Conservation (phyloP, 2,113 vertebrate genomes). For the Xenus cinereus region DNA sequence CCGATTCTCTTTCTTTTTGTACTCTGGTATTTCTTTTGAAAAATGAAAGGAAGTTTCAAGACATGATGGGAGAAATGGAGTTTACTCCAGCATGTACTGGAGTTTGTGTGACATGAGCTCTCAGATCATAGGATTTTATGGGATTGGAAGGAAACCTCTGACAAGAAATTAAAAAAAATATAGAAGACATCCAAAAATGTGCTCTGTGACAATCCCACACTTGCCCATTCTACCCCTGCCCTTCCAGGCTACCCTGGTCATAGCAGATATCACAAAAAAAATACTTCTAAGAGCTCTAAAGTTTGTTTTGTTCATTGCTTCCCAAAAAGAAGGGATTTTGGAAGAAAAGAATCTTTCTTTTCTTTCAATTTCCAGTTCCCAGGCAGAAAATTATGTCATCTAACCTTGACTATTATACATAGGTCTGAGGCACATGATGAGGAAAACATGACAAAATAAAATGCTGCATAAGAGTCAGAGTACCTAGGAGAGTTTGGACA, state of each 20-base stretch:
- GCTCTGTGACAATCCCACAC: not conserved
- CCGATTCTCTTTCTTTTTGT: not conserved
- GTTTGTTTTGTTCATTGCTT: not conserved
- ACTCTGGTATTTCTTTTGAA: not conserved
- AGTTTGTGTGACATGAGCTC: not conserved
- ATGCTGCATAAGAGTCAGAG: not conserved
- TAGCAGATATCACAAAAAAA: not conserved
- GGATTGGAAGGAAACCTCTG: not conserved
- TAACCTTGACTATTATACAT: not conserved
- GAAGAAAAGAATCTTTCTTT: not conserved
- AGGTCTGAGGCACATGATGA: not conserved
- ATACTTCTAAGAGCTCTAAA: not conserved
- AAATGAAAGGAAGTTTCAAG: not conserved
- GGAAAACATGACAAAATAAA: not conserved
- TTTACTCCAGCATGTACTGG: not conserved
- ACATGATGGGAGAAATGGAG: not conserved
- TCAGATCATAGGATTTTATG: not conserved
- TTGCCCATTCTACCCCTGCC: not conserved
- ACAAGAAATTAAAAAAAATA: not conserved
- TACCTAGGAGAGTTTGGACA: not conserved
- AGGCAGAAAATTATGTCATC: not conserved
- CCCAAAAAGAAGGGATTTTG: not conserved
- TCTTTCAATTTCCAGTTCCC: not conserved
- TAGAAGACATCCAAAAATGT: not conserved
- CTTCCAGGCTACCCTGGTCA: not conserved